Base-by-base conservation (phyloP, 2,888 invertebrate genomes). In the Leptothorax acervorum region DNA sequence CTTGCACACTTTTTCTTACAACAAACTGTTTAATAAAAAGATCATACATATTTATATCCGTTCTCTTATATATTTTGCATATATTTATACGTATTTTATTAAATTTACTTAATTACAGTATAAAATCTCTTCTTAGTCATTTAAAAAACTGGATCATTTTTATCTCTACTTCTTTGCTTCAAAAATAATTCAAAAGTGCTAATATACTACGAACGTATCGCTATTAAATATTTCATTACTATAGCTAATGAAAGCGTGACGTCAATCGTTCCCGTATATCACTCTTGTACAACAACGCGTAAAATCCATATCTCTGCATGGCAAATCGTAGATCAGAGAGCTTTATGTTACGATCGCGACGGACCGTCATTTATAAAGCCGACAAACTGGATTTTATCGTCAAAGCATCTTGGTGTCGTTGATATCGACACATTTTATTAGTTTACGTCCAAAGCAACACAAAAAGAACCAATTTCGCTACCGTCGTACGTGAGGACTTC, bases 391-490 rank as follows among this genome's bases (percentile, higher is more conserved):
- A 45, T 68, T 78, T 45, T 45, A 28, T 12, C 6, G 18, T 39
- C 28, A 28, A 31, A 51, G 48, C 18, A 35, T 73, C 28, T 71
- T 39, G 23, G 23, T 51, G 12, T 28, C 48, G 5, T 48, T 51
- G 60, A 35, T 73, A 60, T 60, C 60, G 76, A 78, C 82, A 57
- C 6, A 35, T 82, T 82, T 82, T 75, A 82, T 82, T 75, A 55
- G 53, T 63, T 76, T 65, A 65, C 42, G 35, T 82, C 53, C 18
- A 53, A 78, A 63, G 4, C 35, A 74, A 45, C 53, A 28, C 18
- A 35, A 42, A 65, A 42, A 5, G 12, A 28, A 78, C 65, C 82
- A 65, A 79, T n/a, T 5, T 48, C 18, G 18, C 39, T 68, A 45
- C 4, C n/a, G 18, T 12, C 35, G 39, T 23, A 70, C 48, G 8